Conservation (phyloP, 2,888 invertebrate species). For the Iphiclides podalirius region DNA sequence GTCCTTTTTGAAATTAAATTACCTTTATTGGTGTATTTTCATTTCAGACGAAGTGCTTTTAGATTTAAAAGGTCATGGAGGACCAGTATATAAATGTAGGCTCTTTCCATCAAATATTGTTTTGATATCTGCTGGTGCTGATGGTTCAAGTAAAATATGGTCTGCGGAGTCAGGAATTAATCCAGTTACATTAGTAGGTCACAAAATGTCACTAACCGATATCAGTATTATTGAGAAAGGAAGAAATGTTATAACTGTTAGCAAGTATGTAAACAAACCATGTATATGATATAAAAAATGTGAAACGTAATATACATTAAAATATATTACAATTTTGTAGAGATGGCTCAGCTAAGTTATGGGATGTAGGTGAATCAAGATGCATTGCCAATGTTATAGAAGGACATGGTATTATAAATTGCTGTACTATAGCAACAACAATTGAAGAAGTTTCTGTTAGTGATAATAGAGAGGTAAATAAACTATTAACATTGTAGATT, state of each 20-base stretch:
- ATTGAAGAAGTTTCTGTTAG: slow-evolving; percentile 47
- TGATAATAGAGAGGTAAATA: slow-evolving; percentile 68
- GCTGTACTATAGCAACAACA: slow-evolving; percentile 71
- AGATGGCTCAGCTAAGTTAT: slow-evolving; percentile 84
- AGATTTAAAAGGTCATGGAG: slow-evolving; percentile 82
- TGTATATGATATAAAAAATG: slow-evolving; percentile 1
- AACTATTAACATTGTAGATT: background rate
- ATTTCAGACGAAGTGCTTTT: slow-evolving; percentile 64
- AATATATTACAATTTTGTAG: slow-evolving; percentile 43
- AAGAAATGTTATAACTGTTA: slow-evolving; percentile 84
- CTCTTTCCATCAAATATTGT: slow-evolving; percentile 87
- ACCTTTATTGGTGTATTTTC: slow-evolving; percentile 23
- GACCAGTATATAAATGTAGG: slow-evolving; percentile 83
- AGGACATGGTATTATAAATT: slow-evolving; percentile 78
- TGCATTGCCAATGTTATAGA: slow-evolving; percentile 77
- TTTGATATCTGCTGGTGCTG: slow-evolving; percentile 83
- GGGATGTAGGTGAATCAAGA: slow-evolving; percentile 83
- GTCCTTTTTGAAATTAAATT: no score
- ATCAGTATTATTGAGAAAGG: slow-evolving; percentile 83
- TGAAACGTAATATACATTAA: background rate
- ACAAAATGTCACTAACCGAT: slow-evolving; percentile 82
- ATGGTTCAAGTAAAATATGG: slow-evolving; percentile 85
- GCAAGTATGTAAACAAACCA: slow-evolving; percentile 66
- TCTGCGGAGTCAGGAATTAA: slow-evolving; percentile 84
- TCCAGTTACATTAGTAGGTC: slow-evolving; percentile 83